These are phyloP conservation scores for Tipula helvola DNA, from an alignment of 2,888 invertebrate genomes.

Conservation along the genomic window DNA sequence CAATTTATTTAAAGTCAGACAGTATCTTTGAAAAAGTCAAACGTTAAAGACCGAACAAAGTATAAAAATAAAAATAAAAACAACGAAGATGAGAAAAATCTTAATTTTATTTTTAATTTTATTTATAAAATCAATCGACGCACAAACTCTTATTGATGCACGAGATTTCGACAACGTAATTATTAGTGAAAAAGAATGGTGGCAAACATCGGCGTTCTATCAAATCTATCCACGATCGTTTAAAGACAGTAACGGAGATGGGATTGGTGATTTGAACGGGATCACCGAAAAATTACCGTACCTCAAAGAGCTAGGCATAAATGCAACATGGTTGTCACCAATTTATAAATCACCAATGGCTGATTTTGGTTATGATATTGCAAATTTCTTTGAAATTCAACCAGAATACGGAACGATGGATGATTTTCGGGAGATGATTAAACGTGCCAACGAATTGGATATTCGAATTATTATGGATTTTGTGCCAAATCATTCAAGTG, in stretches of 20 bases:
- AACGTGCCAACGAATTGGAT: conserved; percentile 39
- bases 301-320: conserved; percentile 53
- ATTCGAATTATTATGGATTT: conserved; percentile 53
- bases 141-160: too few species aligned
- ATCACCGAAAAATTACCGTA: conserved; percentile 46
- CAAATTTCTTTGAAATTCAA: conserved; percentile 56
- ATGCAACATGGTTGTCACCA: conserved; percentile 60
- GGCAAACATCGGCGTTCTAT: conserved; percentile 67
- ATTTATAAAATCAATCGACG: too few species aligned
- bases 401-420: conserved; percentile 55
- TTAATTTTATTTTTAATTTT: too few species aligned
- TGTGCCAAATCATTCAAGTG: conserved; percentile 66
- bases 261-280: conserved; percentile 71
- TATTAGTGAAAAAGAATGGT: conserved; percentile 52
- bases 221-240: conserved; percentile 80
- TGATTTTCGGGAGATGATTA: conserved; percentile 51
- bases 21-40: too few species aligned
- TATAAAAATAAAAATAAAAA: too few species aligned
- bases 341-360: conserved; percentile 62
- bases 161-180: background rate
- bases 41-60: too few species aligned
- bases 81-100: too few species aligned
- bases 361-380: conserved; percentile 69
- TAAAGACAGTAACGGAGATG: conserved; percentile 70
- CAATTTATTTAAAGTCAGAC: too few species aligned